Evolutionary conservation across 2,797 vertebrate genomes (phyloP).

Genomic region (Myripristis jacobus): DNA sequence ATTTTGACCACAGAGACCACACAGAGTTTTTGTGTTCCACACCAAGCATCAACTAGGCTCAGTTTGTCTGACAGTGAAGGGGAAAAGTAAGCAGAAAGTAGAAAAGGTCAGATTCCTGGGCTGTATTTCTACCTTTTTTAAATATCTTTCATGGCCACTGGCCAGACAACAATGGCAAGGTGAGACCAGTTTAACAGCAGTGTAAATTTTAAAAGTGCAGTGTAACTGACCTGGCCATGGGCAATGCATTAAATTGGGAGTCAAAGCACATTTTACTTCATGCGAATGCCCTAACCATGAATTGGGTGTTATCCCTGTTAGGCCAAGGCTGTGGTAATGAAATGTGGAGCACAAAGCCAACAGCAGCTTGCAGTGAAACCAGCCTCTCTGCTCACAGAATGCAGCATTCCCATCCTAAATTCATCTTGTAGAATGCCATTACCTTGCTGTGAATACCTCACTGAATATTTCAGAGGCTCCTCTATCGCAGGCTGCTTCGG

Average conservation of each 20-base stretch:
- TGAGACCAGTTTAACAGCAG: neutral
- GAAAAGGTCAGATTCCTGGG: neutral
- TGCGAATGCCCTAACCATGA: conserved; percentile 25
- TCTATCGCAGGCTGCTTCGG: conserved; percentile 36
- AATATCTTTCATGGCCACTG: neutral
- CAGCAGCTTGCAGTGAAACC: conserved; percentile 25
- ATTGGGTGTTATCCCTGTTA: conserved; percentile 35
- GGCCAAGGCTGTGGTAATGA: conserved; percentile 24
- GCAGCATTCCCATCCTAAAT: conserved; percentile 44
- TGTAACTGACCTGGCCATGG: conserved; percentile 2
- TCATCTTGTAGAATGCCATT: conserved; percentile 45
- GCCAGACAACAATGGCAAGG: neutral
- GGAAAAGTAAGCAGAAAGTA: neutral
- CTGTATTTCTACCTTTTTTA: neutral
- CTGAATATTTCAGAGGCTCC: conserved; percentile 64
- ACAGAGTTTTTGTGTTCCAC: too few relatives aligned
- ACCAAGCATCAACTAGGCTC: too few relatives aligned
- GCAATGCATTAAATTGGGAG: conserved; percentile 19
- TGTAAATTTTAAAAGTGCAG: conserved; percentile 11
- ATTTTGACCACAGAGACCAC: too few relatives aligned
- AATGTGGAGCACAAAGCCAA: conserved; percentile 34
- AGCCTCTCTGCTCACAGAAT: conserved; percentile 29
- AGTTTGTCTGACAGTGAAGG: neutral
- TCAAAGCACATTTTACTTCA: conserved; percentile 33
- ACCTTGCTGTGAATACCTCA: conserved; percentile 39